These are phyloP conservation scores for Carollia perspicillata DNA, from an alignment of 2,113 vertebrate species.

Conservation along the genomic window DNA sequence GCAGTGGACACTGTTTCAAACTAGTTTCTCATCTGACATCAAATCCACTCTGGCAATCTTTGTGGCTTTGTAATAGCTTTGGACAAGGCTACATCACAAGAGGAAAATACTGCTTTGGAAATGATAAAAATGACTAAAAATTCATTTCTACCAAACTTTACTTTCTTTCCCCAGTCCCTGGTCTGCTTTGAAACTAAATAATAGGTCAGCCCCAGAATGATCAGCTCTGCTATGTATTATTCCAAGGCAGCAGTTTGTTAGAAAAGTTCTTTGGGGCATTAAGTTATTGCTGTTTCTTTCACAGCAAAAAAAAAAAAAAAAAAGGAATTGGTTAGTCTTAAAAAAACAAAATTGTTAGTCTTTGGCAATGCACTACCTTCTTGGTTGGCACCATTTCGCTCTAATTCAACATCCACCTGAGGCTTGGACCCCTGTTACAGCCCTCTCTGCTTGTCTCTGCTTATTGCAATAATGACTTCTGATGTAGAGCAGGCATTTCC, in stretches of 20 bases:
- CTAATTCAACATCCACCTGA: neutral
- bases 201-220: neutral
- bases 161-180: neutral
- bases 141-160: neutral
- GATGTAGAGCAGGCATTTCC: neutral
- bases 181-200: neutral
- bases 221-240: neutral
- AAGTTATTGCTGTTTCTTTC: neutral
- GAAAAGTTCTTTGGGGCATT: neutral
- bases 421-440: neutral
- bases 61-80: neutral
- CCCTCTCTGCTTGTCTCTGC: neutral
- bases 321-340: neutral
- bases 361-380: neutral
- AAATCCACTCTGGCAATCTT: constrained; percentile 43
- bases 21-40: constrained; percentile 48
- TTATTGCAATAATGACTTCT: constrained; percentile 14
- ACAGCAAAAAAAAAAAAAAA: neutral
- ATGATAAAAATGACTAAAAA: neutral
- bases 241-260: neutral
- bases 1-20: constrained; percentile 55
- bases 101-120: neutral
- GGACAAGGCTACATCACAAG: neutral
- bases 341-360: constrained; percentile 21
- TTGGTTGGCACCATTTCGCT: neutral